phyloP scores from a whole-genome alignment of 2,797 vertebrate genomes.

The Agapornis canus region DNA sequence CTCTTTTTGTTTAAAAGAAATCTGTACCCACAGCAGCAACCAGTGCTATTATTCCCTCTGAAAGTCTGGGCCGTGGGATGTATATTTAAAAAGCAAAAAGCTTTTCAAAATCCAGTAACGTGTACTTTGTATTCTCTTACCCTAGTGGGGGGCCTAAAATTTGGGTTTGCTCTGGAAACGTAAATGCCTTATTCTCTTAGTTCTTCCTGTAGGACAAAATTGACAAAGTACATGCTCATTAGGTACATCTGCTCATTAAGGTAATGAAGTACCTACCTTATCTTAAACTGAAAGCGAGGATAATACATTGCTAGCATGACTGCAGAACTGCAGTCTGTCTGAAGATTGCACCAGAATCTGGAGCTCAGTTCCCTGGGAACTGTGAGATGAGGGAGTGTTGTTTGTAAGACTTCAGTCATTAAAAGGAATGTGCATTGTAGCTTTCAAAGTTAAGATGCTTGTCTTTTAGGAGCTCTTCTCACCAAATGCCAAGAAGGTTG shows the following conservation, averaged over 20 bases:
- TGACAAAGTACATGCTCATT: conserved; percentile 54
- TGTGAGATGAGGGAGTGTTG: not conserved
- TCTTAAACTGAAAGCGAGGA: conserved; percentile 4
- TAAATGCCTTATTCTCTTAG: conserved; percentile 10
- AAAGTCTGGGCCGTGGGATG: conserved; percentile 45
- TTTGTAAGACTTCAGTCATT: not conserved
- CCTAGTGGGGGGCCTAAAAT: conserved; percentile 9
- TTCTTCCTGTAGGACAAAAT: conserved; percentile 47
- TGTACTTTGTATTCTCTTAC: conserved; percentile 40
- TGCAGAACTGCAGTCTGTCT: not conserved
- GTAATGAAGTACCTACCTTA: conserved; percentile 53
- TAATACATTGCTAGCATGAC: conserved; percentile 1
- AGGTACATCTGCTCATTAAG: conserved; percentile 60
- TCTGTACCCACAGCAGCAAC: conserved; percentile 45
- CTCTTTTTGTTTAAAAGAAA: conserved; percentile 40
- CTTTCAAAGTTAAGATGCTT: not conserved
- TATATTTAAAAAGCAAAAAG: not conserved
- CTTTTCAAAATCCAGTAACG: not conserved
- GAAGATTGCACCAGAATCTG: not conserved
- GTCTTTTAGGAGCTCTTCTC: not conserved
- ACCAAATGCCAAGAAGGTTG: not conserved
- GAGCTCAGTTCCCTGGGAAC: not conserved
- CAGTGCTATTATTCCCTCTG: conserved; percentile 49
- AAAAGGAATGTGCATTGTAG: not conserved
- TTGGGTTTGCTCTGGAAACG: conserved; percentile 34